Percentiles rank a stretch among this genome's conserved stretches.
phyloP scores from a whole-genome alignment of 2,797 vertebrate genomes.

The Schizopygopsis pylzovi region DNA sequence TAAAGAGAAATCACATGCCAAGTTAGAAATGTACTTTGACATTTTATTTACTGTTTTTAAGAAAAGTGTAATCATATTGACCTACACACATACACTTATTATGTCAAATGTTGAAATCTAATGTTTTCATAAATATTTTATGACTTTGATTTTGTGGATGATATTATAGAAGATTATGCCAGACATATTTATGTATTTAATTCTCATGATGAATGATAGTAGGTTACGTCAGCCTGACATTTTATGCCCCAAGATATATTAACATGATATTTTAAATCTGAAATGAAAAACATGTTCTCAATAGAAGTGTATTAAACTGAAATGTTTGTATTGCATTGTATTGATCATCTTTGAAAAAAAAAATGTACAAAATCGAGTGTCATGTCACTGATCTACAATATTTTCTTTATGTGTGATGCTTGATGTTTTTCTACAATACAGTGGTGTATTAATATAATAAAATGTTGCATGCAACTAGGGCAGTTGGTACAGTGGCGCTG shows the following conservation, averaged over 20 bases:
- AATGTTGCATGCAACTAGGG: background rate
- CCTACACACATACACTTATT: background rate
- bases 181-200: background rate
- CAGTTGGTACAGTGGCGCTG: constrained; percentile 13
- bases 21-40: background rate
- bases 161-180: background rate
- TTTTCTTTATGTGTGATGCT: background rate
- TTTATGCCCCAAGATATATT: background rate
- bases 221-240: background rate
- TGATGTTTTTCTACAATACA: background rate
- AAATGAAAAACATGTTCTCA: background rate
- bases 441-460: background rate
- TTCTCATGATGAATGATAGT: background rate
- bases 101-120: background rate
- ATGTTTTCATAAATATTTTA: background rate
- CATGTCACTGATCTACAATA: background rate
- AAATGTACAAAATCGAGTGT: background rate
- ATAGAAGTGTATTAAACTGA: background rate
- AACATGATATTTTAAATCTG: background rate
- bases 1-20: background rate
- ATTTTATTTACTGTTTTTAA: background rate
- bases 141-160: background rate
- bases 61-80: background rate
- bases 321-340: background rate
- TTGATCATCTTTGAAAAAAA: too few species aligned